phyloP scores from a whole-genome alignment of 2,888 invertebrate species.

The Nysson spinosus region DNA sequence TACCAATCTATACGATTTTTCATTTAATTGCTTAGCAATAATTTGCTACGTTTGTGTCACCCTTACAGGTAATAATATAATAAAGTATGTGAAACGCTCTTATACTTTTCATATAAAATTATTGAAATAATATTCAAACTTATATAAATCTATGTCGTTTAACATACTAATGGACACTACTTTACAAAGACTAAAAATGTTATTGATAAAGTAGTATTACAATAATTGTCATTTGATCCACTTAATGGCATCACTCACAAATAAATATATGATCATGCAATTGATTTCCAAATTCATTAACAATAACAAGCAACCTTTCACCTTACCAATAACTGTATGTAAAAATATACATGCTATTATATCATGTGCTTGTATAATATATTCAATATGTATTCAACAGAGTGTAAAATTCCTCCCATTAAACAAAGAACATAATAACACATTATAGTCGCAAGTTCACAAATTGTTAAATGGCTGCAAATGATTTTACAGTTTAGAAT shows the following conservation, averaged over 20 bases:
- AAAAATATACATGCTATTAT: constrained; percentile 7
- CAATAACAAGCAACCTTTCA: constrained; percentile 5
- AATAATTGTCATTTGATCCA: neutral
- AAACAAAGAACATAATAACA: constrained; percentile 17
- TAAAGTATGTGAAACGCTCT: too few relatives aligned
- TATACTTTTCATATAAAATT: too few relatives aligned
- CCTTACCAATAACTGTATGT: constrained; percentile 5
- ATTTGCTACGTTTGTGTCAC: too few relatives aligned
- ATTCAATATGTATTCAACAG: constrained; percentile 6
- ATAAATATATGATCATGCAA: constrained; percentile 13
- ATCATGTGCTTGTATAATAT: constrained; percentile 21
- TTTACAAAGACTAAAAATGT: neutral
- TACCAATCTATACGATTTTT: neutral
- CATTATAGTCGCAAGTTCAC: constrained; percentile 20
- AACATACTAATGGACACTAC: neutral
- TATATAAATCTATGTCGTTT: neutral
- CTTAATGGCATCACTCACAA: constrained; percentile 4
- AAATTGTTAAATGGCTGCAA: neutral
- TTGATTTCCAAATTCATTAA: constrained; percentile 10
- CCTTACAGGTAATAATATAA: too few relatives aligned
- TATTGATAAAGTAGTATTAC: constrained; percentile 33
- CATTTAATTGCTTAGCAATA: too few relatives aligned
- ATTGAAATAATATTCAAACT: neutral
- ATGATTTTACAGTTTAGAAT: constrained; percentile 13
- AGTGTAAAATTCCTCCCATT: constrained; percentile 8